A percentile compares a stretch with the other conserved stretches of the same genome.
Conservation (phyloP, 2,888 invertebrate genomes). For the Acrocera orbiculus region DNA sequence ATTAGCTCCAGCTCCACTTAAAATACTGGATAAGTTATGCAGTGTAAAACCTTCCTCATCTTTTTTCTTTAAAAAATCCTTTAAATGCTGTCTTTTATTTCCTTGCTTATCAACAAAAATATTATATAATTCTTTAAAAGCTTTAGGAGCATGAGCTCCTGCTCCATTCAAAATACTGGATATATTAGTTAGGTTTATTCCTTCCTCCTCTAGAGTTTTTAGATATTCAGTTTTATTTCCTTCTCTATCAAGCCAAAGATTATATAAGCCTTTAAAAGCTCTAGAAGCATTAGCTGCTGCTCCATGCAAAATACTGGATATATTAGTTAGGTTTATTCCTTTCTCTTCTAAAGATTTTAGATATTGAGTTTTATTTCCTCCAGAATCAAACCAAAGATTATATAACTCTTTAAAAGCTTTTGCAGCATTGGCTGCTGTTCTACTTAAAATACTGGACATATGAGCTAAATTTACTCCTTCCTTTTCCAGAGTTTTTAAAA, state of each 20-base stretch:
- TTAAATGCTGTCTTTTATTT: constrained; percentile 2
- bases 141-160: constrained; percentile 5
- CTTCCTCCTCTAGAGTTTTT: constrained; percentile 13
- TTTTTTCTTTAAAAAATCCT: neutral
- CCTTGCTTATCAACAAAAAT: neutral
- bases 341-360: constrained; percentile 2
- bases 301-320: constrained; percentile 3
- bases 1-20: constrained; percentile 2
- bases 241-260: constrained; percentile 15
- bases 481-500: constrained; percentile 3
- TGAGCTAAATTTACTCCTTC: constrained; percentile 1
- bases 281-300: constrained; percentile 4
- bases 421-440: constrained; percentile 8
- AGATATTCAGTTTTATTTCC: constrained; percentile 7
- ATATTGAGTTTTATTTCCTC: constrained; percentile 2
- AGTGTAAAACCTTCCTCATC: neutral
- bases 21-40: neutral
- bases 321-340: constrained; percentile 1
- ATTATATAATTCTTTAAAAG: constrained; percentile 4
- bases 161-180: constrained; percentile 15
- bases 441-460: constrained; percentile 4
- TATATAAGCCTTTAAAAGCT: constrained; percentile 13
- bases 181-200: constrained; percentile 13
- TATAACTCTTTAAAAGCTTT: constrained; percentile 4
- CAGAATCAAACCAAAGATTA: constrained; percentile 6